These are phyloP conservation scores for Agrotis puta DNA, from an alignment of 2,888 invertebrate genomes.

Conservation along the genomic window DNA sequence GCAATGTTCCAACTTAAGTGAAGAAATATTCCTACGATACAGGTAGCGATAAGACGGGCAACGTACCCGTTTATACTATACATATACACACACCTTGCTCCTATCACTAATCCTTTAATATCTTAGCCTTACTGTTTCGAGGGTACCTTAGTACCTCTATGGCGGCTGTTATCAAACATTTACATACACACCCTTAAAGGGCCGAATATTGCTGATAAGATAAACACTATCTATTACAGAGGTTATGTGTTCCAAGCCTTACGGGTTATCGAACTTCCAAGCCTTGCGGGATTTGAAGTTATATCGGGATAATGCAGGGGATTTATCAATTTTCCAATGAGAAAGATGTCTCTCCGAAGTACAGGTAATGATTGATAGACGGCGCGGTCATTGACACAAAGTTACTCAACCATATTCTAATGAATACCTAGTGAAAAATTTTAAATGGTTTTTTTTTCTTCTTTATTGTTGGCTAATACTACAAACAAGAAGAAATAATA, in stretches of 20 bases:
- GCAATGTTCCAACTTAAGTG: no score
- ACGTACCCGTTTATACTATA: background rate
- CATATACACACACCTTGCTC: slow-evolving; percentile 14
- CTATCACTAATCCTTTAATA: slow-evolving; percentile 53
- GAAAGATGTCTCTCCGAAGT: background rate
- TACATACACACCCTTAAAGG: slow-evolving; percentile 28
- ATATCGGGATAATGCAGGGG: background rate
- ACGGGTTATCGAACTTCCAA: background rate
- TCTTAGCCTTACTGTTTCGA: slow-evolving; percentile 33
- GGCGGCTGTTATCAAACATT: slow-evolving; percentile 40
- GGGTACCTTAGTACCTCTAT: slow-evolving; percentile 9
- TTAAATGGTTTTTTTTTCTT: no score
- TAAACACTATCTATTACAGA: slow-evolving; percentile 26
- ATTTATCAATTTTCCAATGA: background rate
- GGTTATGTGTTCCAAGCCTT: slow-evolving; percentile 6
- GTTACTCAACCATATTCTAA: no score
- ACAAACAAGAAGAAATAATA: no score
- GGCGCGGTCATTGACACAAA: no score
- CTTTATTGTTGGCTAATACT: no score
- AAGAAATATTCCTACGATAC: slow-evolving; percentile 16
- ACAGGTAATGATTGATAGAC: background rate
- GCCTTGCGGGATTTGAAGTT: slow-evolving; percentile 20
- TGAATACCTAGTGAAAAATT: no score
- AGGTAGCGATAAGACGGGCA: background rate
- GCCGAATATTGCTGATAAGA: slow-evolving; percentile 25